Evolutionary conservation across 1,140 invertebrate species (phyloP).

Genomic region (Ips typographus): DNA sequence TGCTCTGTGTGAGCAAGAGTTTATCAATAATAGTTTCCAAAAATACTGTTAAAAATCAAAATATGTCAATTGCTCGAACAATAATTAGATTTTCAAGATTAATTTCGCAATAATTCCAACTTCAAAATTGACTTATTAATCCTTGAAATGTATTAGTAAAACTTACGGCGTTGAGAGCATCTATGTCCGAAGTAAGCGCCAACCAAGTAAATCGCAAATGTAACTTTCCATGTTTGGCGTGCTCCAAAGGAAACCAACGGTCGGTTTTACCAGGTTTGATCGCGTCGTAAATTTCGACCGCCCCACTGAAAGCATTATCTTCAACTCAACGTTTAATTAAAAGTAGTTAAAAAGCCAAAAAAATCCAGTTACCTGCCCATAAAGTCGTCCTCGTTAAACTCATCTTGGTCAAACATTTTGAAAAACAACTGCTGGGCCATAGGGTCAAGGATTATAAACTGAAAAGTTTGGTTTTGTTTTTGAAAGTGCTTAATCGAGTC

Average conservation of each 20-base stretch:
- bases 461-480: conserved; percentile 9
- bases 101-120: neutral
- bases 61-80: no score
- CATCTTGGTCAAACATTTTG: conserved; percentile 76
- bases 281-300: conserved; percentile 65
- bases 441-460: conserved; percentile 46
- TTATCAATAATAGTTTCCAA: no score
- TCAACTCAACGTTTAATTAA: neutral
- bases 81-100: no score
- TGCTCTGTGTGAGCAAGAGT: no score
- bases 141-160: neutral
- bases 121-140: neutral
- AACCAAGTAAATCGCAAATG: conserved; percentile 86
- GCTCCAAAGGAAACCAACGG: conserved; percentile 88
- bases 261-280: conserved; percentile 66
- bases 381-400: conserved; percentile 72
- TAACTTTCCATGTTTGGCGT: conserved; percentile 88
- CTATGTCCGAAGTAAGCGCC: conserved; percentile 67
- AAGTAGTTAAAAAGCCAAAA: neutral
- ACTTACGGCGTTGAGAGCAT: conserved; percentile 65
- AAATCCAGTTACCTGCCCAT: conserved; percentile 70
- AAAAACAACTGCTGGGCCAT: conserved; percentile 44
- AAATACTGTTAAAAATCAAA: no score
- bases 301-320: conserved; percentile 44
- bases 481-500: neutral